Evolutionary conservation across 2,797 vertebrate species (phyloP).

Genomic region (Chanos chanos): DNA sequence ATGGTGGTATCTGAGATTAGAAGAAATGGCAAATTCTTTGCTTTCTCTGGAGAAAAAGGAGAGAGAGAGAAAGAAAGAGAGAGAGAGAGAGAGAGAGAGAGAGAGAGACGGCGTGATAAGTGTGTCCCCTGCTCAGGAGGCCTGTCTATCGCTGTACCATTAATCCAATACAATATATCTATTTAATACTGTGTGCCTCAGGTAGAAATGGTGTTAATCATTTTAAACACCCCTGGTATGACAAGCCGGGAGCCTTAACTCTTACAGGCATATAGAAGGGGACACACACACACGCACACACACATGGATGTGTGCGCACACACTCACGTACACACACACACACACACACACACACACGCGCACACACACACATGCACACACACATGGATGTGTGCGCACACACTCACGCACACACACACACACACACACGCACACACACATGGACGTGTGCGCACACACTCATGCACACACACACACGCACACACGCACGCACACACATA

Average conservation of each 20-base stretch:
- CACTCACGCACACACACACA: background rate
- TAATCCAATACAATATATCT: slow-evolving; percentile 71
- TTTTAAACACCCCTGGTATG: slow-evolving; percentile 58
- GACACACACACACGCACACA: slow-evolving; percentile 6
- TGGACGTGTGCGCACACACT: too few species aligned
- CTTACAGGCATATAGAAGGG: slow-evolving; percentile 2
- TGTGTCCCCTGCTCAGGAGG: slow-evolving; percentile 58
- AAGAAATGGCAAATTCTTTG: slow-evolving; percentile 31
- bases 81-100: background rate
- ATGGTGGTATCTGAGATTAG: slow-evolving; percentile 48
- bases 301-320: too few species aligned
- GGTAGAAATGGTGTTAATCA: slow-evolving; percentile 61
- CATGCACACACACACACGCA: too few species aligned
- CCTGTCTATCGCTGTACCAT: slow-evolving; percentile 63
- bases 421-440: background rate
- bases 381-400: too few species aligned
- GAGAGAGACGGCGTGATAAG: slow-evolving; percentile 55
- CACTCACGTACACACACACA: background rate
- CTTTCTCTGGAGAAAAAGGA: slow-evolving; percentile 17
- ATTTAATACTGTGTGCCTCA: slow-evolving; percentile 62
- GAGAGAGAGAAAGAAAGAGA: background rate
- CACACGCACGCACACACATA: too few species aligned
- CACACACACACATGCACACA: background rate
- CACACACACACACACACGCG: background rate
- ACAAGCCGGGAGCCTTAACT: slow-evolving; percentile 50